Percentiles rank a stretch among this genome's conserved stretches.
phyloP scores from a whole-genome alignment of 2,888 invertebrate genomes.

The Lordiphosa andalusiaca region DNA sequence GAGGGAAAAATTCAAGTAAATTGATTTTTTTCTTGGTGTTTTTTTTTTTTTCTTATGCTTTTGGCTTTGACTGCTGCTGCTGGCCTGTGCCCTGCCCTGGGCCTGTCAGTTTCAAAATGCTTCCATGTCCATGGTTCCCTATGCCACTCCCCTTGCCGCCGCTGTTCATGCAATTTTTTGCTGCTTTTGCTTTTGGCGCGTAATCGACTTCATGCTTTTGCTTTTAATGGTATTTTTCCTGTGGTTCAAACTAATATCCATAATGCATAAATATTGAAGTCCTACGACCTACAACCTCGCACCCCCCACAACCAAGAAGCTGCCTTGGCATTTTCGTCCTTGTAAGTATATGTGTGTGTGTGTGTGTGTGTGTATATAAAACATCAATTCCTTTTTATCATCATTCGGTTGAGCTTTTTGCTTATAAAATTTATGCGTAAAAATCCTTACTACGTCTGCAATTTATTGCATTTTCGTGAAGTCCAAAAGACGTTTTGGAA shows the following conservation, averaged over 20 bases:
- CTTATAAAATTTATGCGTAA: constrained; percentile 70
- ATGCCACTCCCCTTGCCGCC: constrained; percentile 15
- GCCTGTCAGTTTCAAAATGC: constrained; percentile 62
- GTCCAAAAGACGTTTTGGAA: constrained; percentile 21
- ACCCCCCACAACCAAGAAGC: constrained; percentile 27
- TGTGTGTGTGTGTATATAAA: constrained; percentile 21
- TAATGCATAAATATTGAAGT: constrained; percentile 73
- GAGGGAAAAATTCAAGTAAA: constrained; percentile 71
- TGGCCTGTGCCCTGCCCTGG: constrained; percentile 5
- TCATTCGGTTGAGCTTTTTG: constrained; percentile 30
- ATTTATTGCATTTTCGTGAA: constrained; percentile 69
- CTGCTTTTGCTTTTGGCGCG: constrained; percentile 68
- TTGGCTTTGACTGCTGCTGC: constrained; percentile 48
- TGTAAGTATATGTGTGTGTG: constrained; percentile 12
- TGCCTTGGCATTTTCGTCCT: constrained; percentile 63
- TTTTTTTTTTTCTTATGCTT: constrained; percentile 67
- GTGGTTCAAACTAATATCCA: constrained; percentile 76
- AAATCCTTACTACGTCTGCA: constrained; percentile 73
- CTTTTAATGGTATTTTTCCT: constrained; percentile 77
- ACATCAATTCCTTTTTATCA: constrained; percentile 42
- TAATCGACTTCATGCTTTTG: constrained; percentile 75
- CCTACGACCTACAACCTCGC: constrained; percentile 53
- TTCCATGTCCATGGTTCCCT: constrained; percentile 33
- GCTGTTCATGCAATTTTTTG: constrained; percentile 45
- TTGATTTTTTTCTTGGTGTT: constrained; percentile 76